Conservation (phyloP, 2,797 vertebrate genomes). For the Microtus californicus region DNA sequence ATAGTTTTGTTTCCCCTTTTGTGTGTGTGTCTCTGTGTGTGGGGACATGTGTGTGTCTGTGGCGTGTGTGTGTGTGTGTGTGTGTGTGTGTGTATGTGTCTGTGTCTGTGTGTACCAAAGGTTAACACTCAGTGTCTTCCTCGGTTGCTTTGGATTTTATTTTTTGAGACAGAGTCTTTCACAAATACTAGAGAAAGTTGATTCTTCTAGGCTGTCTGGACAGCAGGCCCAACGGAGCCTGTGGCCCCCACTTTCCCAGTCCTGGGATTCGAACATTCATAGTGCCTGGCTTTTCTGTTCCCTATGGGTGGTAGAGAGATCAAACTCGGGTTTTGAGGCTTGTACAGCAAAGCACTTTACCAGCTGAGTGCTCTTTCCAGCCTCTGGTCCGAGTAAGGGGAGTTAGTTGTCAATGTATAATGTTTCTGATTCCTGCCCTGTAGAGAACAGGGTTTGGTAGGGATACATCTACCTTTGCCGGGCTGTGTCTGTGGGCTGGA, state of each 20-base stretch:
- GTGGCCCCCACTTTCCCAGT: not conserved
- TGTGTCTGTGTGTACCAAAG: not conserved
- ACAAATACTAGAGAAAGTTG: not conserved
- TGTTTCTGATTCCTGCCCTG: not conserved
- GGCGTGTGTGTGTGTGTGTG: too few species aligned
- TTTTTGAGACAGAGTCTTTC: not conserved
- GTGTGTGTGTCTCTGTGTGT: not conserved
- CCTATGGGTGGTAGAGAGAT: not conserved
- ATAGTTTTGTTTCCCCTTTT: not conserved
- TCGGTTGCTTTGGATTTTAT: not conserved
- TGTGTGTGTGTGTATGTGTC: too few species aligned
- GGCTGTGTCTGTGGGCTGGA: not conserved
- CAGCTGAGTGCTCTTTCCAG: not conserved
- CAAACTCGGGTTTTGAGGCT: too few species aligned
- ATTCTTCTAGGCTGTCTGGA: not conserved
- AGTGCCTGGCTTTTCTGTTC: not conserved
- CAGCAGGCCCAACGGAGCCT: not conserved
- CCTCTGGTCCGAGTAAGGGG: not conserved
- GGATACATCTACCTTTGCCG: not conserved
- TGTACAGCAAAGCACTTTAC: too few species aligned
- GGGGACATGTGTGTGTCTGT: too few species aligned
- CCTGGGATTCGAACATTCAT: not conserved
- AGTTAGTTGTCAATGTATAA: not conserved
- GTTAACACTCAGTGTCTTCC: not conserved
- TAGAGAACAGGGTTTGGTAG: conserved; percentile 6